Percentiles rank a stretch among this genome's conserved stretches.
Conservation (phyloP, 2,888 invertebrate species). For the Apamea sordens region DNA sequence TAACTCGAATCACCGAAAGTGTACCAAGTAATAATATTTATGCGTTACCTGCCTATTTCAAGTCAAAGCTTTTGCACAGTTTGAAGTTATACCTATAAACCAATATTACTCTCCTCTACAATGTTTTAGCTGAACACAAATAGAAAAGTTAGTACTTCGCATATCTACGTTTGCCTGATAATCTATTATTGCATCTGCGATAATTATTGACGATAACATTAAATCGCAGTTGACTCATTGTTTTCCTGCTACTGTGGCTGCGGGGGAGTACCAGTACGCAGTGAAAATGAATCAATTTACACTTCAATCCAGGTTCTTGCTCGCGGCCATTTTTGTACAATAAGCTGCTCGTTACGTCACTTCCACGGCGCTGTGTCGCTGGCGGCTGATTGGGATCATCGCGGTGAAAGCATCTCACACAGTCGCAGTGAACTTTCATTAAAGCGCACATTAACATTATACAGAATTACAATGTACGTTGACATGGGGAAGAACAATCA, state of each 20-base stretch:
- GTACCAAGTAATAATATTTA: background rate
- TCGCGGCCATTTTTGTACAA: constrained; percentile 87
- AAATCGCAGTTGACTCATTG: constrained; percentile 23
- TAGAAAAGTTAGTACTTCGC: background rate
- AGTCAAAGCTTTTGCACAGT: background rate
- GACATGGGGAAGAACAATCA: background rate
- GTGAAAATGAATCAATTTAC: constrained; percentile 88
- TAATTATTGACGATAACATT: background rate
- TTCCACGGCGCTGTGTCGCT: constrained; percentile 35
- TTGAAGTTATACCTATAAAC: background rate
- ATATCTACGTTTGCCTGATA: background rate
- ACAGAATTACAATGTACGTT: constrained; percentile 11
- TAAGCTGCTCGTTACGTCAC: constrained; percentile 65
- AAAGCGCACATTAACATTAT: constrained; percentile 16
- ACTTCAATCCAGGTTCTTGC: constrained; percentile 89
- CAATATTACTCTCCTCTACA: background rate
- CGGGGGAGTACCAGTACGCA: constrained; percentile 63
- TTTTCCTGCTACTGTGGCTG: background rate
- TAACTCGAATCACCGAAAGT: background rate
- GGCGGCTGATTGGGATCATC: constrained; percentile 72
- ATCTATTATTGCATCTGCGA: background rate
- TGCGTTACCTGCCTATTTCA: background rate
- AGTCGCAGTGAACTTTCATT: constrained; percentile 2
- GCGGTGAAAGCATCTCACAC: constrained; percentile 34
- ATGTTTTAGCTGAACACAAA: background rate